Evolutionary conservation across 2,888 invertebrate genomes (phyloP).

Genomic region (Polyommatus iphigenia): DNA sequence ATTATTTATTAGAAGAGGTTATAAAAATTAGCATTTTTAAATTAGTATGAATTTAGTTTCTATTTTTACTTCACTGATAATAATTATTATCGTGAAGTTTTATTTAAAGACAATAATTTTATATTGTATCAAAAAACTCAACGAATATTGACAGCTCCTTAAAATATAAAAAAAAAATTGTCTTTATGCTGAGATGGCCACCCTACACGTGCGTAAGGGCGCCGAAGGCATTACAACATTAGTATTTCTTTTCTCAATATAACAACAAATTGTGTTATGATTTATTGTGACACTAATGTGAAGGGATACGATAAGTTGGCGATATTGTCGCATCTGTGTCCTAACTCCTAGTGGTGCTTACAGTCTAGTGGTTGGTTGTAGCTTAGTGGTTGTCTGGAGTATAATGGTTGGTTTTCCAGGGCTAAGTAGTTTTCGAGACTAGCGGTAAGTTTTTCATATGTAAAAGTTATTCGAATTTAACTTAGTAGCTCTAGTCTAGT

Average conservation of each 20-base stretch:
- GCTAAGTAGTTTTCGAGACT: not conserved
- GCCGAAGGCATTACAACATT: slow-evolving; percentile 20
- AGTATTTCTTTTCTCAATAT: slow-evolving; percentile 18
- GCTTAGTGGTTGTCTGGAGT: no score
- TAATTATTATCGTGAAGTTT: no score
- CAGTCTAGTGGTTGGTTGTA: not conserved
- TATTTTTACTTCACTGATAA: no score
- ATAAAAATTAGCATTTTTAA: no score
- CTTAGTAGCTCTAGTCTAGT: no score
- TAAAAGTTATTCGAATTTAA: no score
- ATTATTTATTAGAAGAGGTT: no score
- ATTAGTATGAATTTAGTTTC: no score
- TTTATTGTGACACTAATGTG: slow-evolving; percentile 20
- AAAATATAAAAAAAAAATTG: not conserved
- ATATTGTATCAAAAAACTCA: not conserved
- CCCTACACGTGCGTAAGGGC: not conserved
- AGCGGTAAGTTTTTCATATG: not conserved
- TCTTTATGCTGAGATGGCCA: not conserved
- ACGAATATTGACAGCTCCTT: not conserved
- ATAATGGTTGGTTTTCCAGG: no score
- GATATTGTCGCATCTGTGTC: slow-evolving; percentile 7
- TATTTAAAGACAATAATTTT: no score
- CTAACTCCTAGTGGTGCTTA: not conserved
- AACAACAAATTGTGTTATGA: slow-evolving; percentile 27
- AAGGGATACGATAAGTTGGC: slow-evolving; percentile 8